Base-by-base conservation (phyloP, 2,888 invertebrate species). In the Dryococelus australis region DNA sequence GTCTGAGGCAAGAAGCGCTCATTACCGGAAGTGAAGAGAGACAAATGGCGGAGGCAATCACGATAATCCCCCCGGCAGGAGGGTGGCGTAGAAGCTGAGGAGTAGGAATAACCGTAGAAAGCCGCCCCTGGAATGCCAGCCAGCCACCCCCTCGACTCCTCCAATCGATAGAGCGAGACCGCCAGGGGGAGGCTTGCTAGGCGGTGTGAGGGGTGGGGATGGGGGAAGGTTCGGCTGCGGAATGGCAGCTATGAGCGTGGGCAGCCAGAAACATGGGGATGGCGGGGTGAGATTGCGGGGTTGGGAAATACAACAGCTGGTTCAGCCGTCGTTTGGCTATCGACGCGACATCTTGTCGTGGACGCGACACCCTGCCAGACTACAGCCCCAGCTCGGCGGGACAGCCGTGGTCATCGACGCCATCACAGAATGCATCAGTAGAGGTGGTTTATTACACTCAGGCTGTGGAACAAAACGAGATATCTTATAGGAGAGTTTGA, bases 91-190 rank as follows among this genome's bases (percentile, higher is more conserved):
- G 20, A n/a, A n/a, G 0, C 24, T n/a, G 3, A 20, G n/a, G 65
- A 8, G 65, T 1, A n/a, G 65, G 65, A 8, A 1, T 65, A 24
- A 16, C 8, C 65, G 24, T 9, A 12, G n/a, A n/a, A 65, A 65
- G 13, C 65, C 65, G 65, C 65, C 65, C 65, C 65, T 65, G 65
- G 24, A 65, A n/a, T 65, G 65, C 65, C 65, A 65, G n/a, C n/a
- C n/a, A 12, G 65, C 65, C 35, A 35, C 35, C 65, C 65, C 24
- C n/a, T n/a, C n/a, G 65, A 65, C 65, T 65, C 24, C 65, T 65
- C 65, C 65, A 65, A 65, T 65, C 65, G 65, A 65, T 65, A n/a
- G 20, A 65, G 65, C 65, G n/a, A n/a, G 65, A n/a, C 65, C 65
- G 65, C n/a, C 65, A n/a, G 65, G 65, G 65, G 20, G 24, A 0